These are phyloP conservation scores for Bellardia pandia DNA, from an alignment of 2,888 invertebrate genomes.

Conservation along the genomic window DNA sequence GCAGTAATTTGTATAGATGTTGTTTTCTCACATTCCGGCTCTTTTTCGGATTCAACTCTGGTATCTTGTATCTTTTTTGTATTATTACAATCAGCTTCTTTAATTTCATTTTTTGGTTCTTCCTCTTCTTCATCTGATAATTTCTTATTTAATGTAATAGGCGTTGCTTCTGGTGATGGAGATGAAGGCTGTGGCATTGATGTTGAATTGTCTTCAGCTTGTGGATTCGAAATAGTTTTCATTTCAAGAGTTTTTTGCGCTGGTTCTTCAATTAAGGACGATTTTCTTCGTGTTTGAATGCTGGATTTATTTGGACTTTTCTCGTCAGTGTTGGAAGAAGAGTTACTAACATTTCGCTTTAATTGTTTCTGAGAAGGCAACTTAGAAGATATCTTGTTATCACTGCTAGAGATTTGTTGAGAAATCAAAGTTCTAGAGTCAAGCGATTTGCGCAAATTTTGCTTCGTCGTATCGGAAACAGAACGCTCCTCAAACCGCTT, in stretches of 20 bases:
- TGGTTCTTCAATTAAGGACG: conserved; percentile 80
- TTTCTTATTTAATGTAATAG: conserved; percentile 15
- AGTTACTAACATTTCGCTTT: conserved; percentile 74
- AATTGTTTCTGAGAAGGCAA: conserved; percentile 76
- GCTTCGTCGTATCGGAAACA: conserved; percentile 75
- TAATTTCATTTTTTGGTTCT: conserved; percentile 42
- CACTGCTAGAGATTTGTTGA: conserved; percentile 48
- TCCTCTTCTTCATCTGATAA: conserved; percentile 15
- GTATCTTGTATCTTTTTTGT: neutral
- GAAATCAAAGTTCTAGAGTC: conserved; percentile 70
- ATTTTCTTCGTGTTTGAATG: conserved; percentile 76
- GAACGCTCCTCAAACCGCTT: conserved; percentile 59
- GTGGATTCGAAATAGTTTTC: conserved; percentile 4
- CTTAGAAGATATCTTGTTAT: conserved; percentile 65
- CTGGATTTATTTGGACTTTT: conserved; percentile 50
- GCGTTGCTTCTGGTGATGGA: conserved; percentile 21
- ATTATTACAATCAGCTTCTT: conserved; percentile 28
- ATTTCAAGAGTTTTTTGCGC: conserved; percentile 75
- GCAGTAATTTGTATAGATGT: neutral
- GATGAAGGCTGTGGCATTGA: conserved; percentile 73
- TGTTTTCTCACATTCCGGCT: neutral
- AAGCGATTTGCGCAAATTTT: conserved; percentile 78
- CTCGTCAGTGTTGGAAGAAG: conserved; percentile 67
- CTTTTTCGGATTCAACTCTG: conserved; percentile 5
- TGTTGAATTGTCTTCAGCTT: conserved; percentile 40